Conservation (phyloP, 2,113 vertebrate genomes). For the Ptychochromis oligacanthus region DNA sequence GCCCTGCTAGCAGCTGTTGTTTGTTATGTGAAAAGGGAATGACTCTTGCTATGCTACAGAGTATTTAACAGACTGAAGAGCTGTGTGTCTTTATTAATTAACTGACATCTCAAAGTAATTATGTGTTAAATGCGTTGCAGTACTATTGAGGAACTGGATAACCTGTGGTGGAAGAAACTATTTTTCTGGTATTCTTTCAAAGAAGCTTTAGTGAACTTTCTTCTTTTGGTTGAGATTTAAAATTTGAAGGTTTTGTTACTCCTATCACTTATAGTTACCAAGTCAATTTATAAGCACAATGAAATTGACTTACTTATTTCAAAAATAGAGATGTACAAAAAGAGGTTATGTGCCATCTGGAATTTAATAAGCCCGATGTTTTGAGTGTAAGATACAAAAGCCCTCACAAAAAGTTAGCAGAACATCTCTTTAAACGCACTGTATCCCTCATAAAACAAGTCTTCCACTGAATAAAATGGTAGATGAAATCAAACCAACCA, state of each 20-base stretch:
- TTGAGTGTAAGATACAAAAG: slow-evolving; percentile 27
- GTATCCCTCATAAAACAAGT: slow-evolving; percentile 14
- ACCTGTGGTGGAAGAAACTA: neutral
- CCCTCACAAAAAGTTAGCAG: slow-evolving; percentile 7
- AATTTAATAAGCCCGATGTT: slow-evolving; percentile 6
- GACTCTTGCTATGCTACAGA: neutral
- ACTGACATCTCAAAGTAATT: neutral
- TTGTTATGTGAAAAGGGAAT: neutral
- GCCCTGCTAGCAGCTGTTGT: neutral
- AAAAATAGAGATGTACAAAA: slow-evolving; percentile 24
- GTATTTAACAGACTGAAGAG: neutral
- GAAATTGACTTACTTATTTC: neutral
- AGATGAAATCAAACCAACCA: slow-evolving; percentile 29
- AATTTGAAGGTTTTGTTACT: neutral
- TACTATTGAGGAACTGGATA: neutral
- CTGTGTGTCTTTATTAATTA: neutral
- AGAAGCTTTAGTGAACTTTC: neutral
- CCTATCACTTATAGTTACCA: neutral
- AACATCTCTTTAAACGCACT: slow-evolving; percentile 3
- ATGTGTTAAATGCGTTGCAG: neutral
- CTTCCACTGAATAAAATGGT: slow-evolving; percentile 34
- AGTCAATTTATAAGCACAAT: slow-evolving; percentile 11
- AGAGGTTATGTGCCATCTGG: neutral
- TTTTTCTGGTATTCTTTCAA: neutral
- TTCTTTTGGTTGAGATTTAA: neutral